Conservation (phyloP, 2,888 invertebrate genomes). For the Dioctria linearis region DNA sequence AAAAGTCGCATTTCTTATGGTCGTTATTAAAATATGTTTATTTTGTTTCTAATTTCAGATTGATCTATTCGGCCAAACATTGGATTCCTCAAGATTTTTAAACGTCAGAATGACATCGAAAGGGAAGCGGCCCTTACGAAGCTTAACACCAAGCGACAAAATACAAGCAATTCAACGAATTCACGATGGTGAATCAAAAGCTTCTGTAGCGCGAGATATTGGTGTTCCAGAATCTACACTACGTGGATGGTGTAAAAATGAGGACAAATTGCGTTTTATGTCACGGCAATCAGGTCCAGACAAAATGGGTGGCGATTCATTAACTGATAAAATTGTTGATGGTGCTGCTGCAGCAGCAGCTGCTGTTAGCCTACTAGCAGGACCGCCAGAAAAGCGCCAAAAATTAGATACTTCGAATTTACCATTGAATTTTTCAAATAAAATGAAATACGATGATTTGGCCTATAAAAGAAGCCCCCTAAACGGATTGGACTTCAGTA, state of each 20-base stretch:
- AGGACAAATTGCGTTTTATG: constrained; percentile 81
- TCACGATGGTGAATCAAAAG: constrained; percentile 88
- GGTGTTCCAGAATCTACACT: constrained; percentile 90
- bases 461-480: constrained; percentile 68
- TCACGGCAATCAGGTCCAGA: constrained; percentile 82
- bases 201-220: constrained; percentile 87
- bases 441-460: constrained; percentile 70
- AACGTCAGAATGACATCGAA: constrained; percentile 75
- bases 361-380: constrained; percentile 63
- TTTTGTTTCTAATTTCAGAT: constrained; percentile 1
- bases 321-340: constrained; percentile 65
- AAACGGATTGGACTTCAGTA: constrained; percentile 68
- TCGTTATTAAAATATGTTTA: no score
- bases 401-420: constrained; percentile 66
- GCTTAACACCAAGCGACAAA: constrained; percentile 84
- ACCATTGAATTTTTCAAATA: constrained; percentile 69
- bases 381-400: constrained; percentile 68
- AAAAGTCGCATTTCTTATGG: no score
- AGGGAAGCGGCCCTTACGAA: constrained; percentile 85
- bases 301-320: constrained; percentile 70
- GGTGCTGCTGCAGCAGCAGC: constrained; percentile 63
- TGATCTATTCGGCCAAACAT: constrained; percentile 25
- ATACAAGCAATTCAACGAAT: constrained; percentile 86
- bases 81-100: constrained; percentile 44
- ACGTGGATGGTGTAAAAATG: constrained; percentile 91